These are phyloP conservation scores for Latrodectus geometricus DNA, from an alignment of 1,140 invertebrate species.

Conservation along the genomic window DNA sequence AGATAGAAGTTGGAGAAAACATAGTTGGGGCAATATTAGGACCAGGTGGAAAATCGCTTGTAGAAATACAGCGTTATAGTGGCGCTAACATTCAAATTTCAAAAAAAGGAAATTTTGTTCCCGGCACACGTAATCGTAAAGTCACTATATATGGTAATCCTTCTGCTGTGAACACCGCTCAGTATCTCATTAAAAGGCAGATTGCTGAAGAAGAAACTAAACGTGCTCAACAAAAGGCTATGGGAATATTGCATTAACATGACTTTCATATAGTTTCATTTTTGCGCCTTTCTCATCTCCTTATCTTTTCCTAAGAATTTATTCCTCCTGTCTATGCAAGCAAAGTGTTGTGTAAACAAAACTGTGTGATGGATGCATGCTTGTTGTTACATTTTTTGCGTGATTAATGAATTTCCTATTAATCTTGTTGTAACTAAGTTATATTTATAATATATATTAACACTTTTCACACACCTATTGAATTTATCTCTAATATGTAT, in stretches of 20 bases:
- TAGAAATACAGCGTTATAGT: conserved; percentile 96
- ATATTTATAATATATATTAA: not conserved
- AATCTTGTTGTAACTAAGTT: not conserved
- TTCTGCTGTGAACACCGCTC: conserved; percentile 87
- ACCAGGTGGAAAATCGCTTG: conserved; percentile 92
- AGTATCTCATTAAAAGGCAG: conserved; percentile 94
- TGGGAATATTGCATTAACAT: conserved; percentile 63
- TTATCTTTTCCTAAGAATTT: conserved; percentile 37
- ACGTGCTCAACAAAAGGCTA: conserved; percentile 83
- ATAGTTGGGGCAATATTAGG: conserved; percentile 97
- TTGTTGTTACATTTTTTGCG: not conserved
- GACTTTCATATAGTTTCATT: conserved; percentile 33
- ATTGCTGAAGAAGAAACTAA: conserved; percentile 95
- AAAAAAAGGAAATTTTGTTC: conserved; percentile 97
- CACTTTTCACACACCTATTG: not conserved
- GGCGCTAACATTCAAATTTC: conserved; percentile 98
- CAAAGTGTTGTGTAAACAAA: not conserved
- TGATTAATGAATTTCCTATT: not conserved
- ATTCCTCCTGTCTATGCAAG: conserved; percentile 19
- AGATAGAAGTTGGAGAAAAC: conserved; percentile 87
- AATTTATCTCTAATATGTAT: not conserved
- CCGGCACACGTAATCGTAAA: conserved; percentile 95
- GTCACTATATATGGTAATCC: conserved; percentile 93
- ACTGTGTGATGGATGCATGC: not conserved
- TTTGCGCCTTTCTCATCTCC: conserved; percentile 22